Conservation (phyloP, 2,797 vertebrate genomes). For the Columba guinea region DNA sequence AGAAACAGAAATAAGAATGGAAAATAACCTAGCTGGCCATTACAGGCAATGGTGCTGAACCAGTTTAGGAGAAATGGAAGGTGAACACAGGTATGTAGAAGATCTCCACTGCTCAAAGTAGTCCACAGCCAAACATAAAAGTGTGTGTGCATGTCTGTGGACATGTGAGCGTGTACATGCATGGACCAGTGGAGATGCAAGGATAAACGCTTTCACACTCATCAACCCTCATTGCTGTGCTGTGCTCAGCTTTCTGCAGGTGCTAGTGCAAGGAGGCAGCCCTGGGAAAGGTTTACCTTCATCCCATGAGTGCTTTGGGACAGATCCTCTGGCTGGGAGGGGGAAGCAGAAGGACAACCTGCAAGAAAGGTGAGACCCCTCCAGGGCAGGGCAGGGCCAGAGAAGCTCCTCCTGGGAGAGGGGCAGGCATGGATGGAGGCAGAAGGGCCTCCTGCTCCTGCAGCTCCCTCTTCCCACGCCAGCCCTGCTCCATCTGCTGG, state of each 20-base stretch:
- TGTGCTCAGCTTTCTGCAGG: not conserved
- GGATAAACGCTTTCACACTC: not conserved
- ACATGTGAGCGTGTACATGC: not conserved
- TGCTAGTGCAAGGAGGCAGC: not conserved
- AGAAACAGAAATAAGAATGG: not conserved
- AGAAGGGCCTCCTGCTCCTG: not conserved
- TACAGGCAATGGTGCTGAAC: not conserved
- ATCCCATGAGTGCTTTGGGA: not conserved
- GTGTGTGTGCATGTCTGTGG: not conserved
- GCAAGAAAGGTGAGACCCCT: not conserved
- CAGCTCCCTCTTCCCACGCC: not conserved
- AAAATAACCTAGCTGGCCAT: not conserved
- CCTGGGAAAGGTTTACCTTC: not conserved
- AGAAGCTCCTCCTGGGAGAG: not conserved
- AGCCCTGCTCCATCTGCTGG: conserved; percentile 58
- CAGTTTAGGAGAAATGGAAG: not conserved
- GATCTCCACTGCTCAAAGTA: not conserved
- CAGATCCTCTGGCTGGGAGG: not conserved
- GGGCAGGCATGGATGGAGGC: not conserved
- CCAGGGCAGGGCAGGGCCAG: not conserved
- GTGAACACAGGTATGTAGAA: not conserved
- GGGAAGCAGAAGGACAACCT: not conserved
- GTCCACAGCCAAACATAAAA: not conserved
- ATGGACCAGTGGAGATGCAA: not conserved
- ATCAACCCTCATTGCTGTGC: not conserved